Conservation (phyloP, 2,113 vertebrate genomes). For the Corynorhinus townsendii region DNA sequence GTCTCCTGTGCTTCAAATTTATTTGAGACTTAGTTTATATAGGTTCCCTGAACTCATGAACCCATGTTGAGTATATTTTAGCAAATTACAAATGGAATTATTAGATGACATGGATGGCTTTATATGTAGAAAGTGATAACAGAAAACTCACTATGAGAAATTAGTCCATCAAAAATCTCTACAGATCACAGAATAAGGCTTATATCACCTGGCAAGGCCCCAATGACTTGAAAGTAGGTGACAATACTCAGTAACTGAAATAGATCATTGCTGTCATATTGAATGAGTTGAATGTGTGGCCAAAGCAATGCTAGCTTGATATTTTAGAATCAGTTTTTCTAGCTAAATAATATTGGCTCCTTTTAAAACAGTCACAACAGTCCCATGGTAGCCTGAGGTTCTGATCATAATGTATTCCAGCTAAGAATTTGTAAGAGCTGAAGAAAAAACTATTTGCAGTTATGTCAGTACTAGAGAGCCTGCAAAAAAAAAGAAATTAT, state of each 20-base stretch:
- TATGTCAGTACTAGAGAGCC: background rate
- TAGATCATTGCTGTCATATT: background rate
- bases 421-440: background rate
- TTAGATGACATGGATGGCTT: background rate
- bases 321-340: conserved; percentile 16
- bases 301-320: background rate
- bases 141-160: conserved; percentile 18
- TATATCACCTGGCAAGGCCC: background rate
- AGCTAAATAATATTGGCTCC: background rate
- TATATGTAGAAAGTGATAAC: background rate
- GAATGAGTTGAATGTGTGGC: background rate
- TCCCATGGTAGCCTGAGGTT: background rate
- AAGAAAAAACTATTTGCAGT: background rate
- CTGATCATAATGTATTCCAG: background rate
- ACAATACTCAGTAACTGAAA: background rate
- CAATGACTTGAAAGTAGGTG: background rate
- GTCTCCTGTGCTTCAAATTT: background rate
- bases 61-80: background rate
- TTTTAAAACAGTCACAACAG: background rate
- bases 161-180: background rate
- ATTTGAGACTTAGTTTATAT: background rate
- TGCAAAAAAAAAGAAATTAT: background rate
- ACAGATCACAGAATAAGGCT: background rate
- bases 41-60: background rate
- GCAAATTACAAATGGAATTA: background rate